Percentiles rank a stretch among this genome's conserved stretches.
These are phyloP conservation scores for Melanostoma mellinum DNA, from an alignment of 2,888 invertebrate genomes.

Conservation along the genomic window DNA sequence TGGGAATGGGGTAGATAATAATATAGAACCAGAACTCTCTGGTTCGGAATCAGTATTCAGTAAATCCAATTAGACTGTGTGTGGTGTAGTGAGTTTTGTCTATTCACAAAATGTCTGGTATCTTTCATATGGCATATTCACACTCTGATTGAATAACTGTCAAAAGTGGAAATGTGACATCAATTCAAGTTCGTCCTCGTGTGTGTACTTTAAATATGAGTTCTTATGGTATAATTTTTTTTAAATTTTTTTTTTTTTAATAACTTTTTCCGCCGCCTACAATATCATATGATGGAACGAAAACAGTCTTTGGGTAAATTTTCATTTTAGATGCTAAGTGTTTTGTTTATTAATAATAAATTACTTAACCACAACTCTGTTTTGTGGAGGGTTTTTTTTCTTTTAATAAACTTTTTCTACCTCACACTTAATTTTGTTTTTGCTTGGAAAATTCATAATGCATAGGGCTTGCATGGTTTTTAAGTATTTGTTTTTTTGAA, in stretches of 20 bases:
- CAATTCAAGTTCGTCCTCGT: slow-evolving; percentile 45
- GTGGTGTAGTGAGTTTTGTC: slow-evolving; percentile 29
- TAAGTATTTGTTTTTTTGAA: slow-evolving; percentile 42
- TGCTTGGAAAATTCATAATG: slow-evolving; percentile 63
- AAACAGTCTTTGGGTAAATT: slow-evolving; percentile 83
- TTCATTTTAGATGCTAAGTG: slow-evolving; percentile 74
- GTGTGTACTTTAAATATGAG: slow-evolving; percentile 48
- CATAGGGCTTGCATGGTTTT: slow-evolving; percentile 49
- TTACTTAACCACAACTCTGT: slow-evolving; percentile 70
- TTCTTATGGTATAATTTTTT: slow-evolving; percentile 56
- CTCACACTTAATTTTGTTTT: slow-evolving; percentile 30
- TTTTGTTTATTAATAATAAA: slow-evolving; percentile 60
- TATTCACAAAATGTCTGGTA: slow-evolving; percentile 33
- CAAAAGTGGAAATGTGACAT: slow-evolving; percentile 56
- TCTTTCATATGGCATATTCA: slow-evolving; percentile 41
- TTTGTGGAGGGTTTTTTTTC: slow-evolving; percentile 52
- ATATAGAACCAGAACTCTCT: slow-evolving; percentile 16
- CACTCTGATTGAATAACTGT: slow-evolving; percentile 39
- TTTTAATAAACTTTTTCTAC: slow-evolving; percentile 41
- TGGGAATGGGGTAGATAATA: slow-evolving; percentile 16
- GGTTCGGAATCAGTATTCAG: neutral
- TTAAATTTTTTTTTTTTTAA: slow-evolving; percentile 73
- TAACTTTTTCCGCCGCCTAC: slow-evolving; percentile 73
- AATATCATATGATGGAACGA: slow-evolving; percentile 81
- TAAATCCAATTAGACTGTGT: slow-evolving; percentile 27